phyloP scores from a whole-genome alignment of 2,888 invertebrate species.

The Octodonta nipae region DNA sequence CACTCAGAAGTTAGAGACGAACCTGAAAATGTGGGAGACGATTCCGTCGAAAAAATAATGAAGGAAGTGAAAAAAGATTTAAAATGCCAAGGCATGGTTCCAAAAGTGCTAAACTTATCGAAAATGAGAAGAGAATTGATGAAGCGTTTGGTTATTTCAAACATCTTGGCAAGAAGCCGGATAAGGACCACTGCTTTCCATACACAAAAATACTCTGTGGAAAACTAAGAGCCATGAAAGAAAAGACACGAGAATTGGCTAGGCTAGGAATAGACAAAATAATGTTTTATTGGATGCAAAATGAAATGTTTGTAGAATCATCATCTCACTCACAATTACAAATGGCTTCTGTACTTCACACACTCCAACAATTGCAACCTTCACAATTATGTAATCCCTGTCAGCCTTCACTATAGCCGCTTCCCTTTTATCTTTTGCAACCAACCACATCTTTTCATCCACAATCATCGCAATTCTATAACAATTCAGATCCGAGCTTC shows the following conservation, averaged over 20 bases:
- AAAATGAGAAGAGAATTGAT: conserved; percentile 4
- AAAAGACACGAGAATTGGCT: conserved; percentile 6
- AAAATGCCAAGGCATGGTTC: too few species aligned
- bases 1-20: not conserved
- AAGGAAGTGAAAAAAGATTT: too few species aligned
- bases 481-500: too few species aligned
- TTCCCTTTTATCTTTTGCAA: not conserved
- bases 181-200: conserved; percentile 5
- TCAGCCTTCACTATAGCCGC: not conserved
- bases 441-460: not conserved
- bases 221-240: conserved; percentile 8
- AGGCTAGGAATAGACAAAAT: conserved; percentile 9
- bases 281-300: conserved; percentile 8
- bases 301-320: not conserved
- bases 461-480: not conserved
- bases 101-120: not conserved
- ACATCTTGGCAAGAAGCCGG: not conserved
- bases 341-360: conserved; percentile 1
- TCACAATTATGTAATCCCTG: not conserved
- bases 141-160: conserved; percentile 4
- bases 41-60: not conserved
- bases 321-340: conserved; percentile 1
- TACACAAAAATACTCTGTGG: conserved; percentile 5
- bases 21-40: not conserved
- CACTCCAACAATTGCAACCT: conserved; percentile 1